Conservation (phyloP, 2,888 invertebrate species). For the Ophion ellenae region DNA sequence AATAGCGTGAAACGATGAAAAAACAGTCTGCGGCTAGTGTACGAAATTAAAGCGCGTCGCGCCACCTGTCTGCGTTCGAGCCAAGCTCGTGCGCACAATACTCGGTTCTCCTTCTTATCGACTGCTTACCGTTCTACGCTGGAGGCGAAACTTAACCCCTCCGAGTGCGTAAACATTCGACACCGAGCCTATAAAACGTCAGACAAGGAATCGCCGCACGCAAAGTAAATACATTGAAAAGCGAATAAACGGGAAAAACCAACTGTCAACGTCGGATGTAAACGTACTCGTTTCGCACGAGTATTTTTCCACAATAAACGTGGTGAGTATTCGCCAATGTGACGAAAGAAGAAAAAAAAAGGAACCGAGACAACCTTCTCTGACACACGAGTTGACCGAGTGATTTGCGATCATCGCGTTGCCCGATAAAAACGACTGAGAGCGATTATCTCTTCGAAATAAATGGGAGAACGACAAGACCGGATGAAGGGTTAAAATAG, state of each 20-base stretch:
- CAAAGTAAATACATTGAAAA: neutral
- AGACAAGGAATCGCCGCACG: neutral
- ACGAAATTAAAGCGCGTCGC: conserved; percentile 47
- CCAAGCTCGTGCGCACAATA: conserved; percentile 38
- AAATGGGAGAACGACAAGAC: neutral
- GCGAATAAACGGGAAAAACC: conserved; percentile 3
- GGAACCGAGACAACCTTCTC: neutral
- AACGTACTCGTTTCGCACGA: neutral
- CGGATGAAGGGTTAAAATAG: conserved; percentile 23
- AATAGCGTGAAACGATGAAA: neutral
- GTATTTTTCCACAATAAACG: neutral
- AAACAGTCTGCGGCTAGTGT: neutral
- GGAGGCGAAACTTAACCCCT: conserved; percentile 72
- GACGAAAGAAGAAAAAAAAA: conserved; percentile 1
- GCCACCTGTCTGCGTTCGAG: conserved; percentile 65
- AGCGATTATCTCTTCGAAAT: neutral
- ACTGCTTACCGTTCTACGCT: conserved; percentile 66
- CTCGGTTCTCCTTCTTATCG: conserved; percentile 66
- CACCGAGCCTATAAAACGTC: conserved; percentile 17
- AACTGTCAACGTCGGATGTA: neutral
- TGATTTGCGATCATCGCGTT: neutral
- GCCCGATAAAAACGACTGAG: neutral
- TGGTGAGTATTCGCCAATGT: neutral
- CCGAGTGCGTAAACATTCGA: conserved; percentile 70
- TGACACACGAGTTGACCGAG: neutral